Percentiles rank a stretch among this genome's conserved stretches.
Conservation (phyloP, 2,113 vertebrate species). For the Callipepla squamata region DNA sequence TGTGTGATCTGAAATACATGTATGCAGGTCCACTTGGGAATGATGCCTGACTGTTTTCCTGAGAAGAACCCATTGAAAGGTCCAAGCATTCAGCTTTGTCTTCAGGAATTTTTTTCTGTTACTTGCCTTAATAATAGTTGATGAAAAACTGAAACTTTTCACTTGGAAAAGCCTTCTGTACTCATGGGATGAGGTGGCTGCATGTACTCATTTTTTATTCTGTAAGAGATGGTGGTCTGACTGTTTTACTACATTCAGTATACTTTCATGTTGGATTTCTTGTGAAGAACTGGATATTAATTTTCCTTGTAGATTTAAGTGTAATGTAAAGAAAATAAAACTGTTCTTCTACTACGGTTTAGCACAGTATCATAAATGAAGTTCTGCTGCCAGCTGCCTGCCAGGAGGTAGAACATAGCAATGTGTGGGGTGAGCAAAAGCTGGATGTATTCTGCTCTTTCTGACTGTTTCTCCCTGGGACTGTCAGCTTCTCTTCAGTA, state of each 20-base stretch:
- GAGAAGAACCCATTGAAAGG: not conserved
- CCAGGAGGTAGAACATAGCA: not conserved
- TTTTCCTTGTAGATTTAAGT: not conserved
- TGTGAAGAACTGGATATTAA: not conserved
- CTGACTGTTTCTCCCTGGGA: not conserved
- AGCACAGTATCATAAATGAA: not conserved
- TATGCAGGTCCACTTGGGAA: not conserved
- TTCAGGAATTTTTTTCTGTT: not conserved
- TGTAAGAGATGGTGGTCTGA: not conserved
- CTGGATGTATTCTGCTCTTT: not conserved
- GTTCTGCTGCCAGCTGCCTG: constrained; percentile 18
- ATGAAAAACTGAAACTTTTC: not conserved
- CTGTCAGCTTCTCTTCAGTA: not conserved
- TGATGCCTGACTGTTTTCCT: not conserved
- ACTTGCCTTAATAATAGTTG: not conserved
- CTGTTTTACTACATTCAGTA: not conserved
- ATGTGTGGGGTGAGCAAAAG: not conserved
- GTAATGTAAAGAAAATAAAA: not conserved
- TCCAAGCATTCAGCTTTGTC: not conserved
- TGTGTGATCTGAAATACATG: not conserved
- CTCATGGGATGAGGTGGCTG: not conserved
- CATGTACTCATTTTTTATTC: not conserved
- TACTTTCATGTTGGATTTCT: not conserved
- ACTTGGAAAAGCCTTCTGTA: not conserved
- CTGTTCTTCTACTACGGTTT: not conserved